Base-by-base conservation (phyloP, 2,113 vertebrate species). In the Vombatus ursinus region DNA sequence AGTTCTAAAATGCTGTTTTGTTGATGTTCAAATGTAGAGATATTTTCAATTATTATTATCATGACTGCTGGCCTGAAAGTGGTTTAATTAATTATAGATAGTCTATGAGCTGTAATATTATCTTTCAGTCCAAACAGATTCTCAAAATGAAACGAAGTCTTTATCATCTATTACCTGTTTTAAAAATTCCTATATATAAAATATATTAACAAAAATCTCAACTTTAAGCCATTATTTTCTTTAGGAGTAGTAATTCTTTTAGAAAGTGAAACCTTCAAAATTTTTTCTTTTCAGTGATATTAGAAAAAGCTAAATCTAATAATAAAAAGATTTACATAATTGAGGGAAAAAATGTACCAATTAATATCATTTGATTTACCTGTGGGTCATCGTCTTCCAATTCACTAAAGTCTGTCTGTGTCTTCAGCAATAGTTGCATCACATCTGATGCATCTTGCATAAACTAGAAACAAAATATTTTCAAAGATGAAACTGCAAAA, bases 381-480 rank as follows among this genome's bases (percentile, higher is more conserved):
- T 99, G 99, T 89, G 99, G 99, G 61, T 99, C 99, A 1, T 99
- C 99, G 9, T 99, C 99, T 68, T 99, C 99, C 98, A 99, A 98
- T 94, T 99, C 99, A 90, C 98, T 99, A 97, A 99, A 99, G 98
- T 99, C 99, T 0, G 99, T 99, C 94, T 99, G 99, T 37, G 99
- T 99, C 97, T 99, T 99, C 95, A 99, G 25, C 53, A 99, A 98
- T 1, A 99, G 98, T 96, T 99, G 99, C 99, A 99, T 99, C 96
- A 99, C 99, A 50, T 99, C 99, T 0, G 99, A 99, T 11, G 99
- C 99, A n/a, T 99, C 99, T 50, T 99, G 99, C 99, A 99, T 99
- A 97, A 99, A 99, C 99, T 99, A 97, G 54, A 96, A 50, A 97
- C 0, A 95, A 92, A 54, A 95, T 44, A 96, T 7, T 51, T 8